Evolutionary conservation across 2,797 vertebrate species (phyloP).

Genomic region (Sciurus carolinensis): DNA sequence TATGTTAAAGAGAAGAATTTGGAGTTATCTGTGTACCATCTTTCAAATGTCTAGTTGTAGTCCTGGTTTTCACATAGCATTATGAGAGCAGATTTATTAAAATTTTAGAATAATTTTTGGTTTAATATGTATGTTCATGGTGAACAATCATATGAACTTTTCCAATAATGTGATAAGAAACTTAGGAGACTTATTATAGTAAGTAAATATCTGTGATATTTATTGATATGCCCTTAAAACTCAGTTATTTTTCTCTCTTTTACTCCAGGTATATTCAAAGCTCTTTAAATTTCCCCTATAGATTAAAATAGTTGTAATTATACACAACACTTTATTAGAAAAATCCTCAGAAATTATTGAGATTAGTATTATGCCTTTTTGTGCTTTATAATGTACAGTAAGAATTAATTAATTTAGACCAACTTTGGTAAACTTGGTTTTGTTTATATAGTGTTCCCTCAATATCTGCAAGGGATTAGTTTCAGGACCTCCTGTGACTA

Average conservation of each 20-base stretch:
- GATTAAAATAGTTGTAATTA: constrained; percentile 6
- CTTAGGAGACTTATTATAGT: neutral
- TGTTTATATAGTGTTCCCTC: neutral
- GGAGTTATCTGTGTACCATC: neutral
- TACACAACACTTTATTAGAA: constrained; percentile 35
- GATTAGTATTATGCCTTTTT: neutral
- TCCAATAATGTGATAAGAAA: neutral
- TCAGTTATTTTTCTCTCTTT: constrained; percentile 35
- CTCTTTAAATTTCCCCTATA: neutral
- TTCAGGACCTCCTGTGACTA: neutral
- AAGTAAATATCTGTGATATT: constrained; percentile 49
- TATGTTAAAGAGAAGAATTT: constrained; percentile 23
- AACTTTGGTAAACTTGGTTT: constrained; percentile 8
- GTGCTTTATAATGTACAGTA: constrained; percentile 12
- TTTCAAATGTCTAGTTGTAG: constrained; percentile 9
- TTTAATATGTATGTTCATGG: constrained; percentile 32
- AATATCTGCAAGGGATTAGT: neutral
- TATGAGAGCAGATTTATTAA: constrained; percentile 38
- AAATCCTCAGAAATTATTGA: neutral
- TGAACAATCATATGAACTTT: constrained; percentile 37
- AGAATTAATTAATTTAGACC: constrained; percentile 55
- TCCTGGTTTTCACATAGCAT: constrained; percentile 25
- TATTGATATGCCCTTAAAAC: constrained; percentile 11
- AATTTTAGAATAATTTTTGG: constrained; percentile 50
- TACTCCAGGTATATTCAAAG: neutral